Conservation (phyloP, 1,140 invertebrate genomes). For the Drosophila rhopaloa region DNA sequence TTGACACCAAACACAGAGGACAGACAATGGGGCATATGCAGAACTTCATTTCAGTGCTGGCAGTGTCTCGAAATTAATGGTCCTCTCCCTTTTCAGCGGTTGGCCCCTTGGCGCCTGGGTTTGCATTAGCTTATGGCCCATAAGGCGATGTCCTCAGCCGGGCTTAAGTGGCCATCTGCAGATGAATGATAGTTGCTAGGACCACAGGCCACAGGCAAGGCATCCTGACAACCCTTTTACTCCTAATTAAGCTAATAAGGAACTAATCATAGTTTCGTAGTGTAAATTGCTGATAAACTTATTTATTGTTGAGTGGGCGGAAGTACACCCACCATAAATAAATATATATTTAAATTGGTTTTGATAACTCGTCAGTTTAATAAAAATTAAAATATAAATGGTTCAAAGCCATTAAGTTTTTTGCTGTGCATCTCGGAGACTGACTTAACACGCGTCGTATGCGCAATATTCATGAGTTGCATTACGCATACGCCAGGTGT, state of each 20-base stretch:
- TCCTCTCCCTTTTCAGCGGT: conserved; percentile 47
- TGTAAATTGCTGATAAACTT: conserved; percentile 42
- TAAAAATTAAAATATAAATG: background rate
- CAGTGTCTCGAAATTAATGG: conserved; percentile 55
- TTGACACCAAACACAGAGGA: conserved; percentile 34
- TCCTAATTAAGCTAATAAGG: conserved; percentile 44
- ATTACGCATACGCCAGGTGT: conserved; percentile 68
- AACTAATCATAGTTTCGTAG: conserved; percentile 46
- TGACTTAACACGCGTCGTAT: conserved; percentile 28
- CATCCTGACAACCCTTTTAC: conserved; percentile 5
- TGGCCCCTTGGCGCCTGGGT: conserved; percentile 26
- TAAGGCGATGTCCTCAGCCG: conserved; percentile 38
- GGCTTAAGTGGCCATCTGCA: conserved; percentile 53
- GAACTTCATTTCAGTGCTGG: conserved; percentile 48
- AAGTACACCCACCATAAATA: background rate
- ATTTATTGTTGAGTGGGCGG: conserved; percentile 1
- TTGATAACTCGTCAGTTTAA: background rate
- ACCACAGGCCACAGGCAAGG: conserved; percentile 23
- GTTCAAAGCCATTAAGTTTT: background rate
- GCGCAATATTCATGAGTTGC: conserved; percentile 50
- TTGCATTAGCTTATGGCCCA: conserved; percentile 59
- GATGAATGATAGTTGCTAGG: conserved; percentile 34
- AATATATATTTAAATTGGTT: background rate
- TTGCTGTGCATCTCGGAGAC: background rate
- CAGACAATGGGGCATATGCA: conserved; percentile 48